Evolutionary conservation across 2,113 vertebrate species (phyloP), one percentile per base, ranked within the genome.

Genomic region (Tricholaema leucomelas): DNA sequence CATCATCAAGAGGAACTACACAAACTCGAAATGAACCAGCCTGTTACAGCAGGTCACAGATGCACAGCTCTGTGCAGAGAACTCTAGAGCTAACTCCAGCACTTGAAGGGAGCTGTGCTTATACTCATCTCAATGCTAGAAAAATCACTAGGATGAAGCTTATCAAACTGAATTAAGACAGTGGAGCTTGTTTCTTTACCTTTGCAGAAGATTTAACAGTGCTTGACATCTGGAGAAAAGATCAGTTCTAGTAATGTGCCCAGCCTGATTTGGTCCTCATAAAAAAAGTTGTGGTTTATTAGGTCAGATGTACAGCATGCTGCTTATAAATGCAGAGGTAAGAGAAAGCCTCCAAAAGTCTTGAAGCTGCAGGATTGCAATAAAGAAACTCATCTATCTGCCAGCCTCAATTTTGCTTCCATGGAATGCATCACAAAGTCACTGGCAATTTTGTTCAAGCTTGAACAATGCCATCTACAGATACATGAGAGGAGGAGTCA

Each of bases 51-150:
- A 33, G 65, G 20, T 2, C 19, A 5, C 42, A 16, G 27, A 5
- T 8, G 25, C 2, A 0, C 70, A 16, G 56, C 70, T 73, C 74
- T 14, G 65, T 0, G 0, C 6, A 9, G 1, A 0, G 23, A 59
- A 19, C 40, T 55, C 65, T 17, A 19, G 52, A 38, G 27, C n/a
- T 21, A 31, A 36, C 38, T 20, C 30, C 0, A 1, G 19, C 54
- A 81, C 54, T 81, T 42, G 20, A 50, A 40, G n/a, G 12, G 16
- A 73, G 0, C 13, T 18, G 33, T 18, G 35, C 28, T 75, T 42
- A 4, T 8, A 24, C 1, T 24, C 0, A 0, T 14, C 72, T 64
- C 60, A 14, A 0, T 14, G 10, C 31, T 56, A 65, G 24, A 64
- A 69, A 82, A 76, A 55, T 21, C 2, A 4, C 60, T 63, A 35